Evolutionary conservation across 1,140 invertebrate species (phyloP), one percentile per base, ranked within the genome.

Genomic region (Amyelois transitella): DNA sequence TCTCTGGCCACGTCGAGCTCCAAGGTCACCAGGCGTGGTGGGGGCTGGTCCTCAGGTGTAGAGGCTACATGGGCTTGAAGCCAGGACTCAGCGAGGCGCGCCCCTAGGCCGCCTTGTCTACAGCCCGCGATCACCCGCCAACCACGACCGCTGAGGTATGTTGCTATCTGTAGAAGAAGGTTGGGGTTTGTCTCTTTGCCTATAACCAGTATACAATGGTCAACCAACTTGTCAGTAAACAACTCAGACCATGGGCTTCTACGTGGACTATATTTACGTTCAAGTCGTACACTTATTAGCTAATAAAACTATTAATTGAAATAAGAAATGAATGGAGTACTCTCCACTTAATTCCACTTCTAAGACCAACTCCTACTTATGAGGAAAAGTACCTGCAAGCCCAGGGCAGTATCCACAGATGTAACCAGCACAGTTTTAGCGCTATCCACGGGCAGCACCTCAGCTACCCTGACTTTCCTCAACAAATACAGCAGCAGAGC

Each of bases 71-170:
- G 91, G 68, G 78, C 91, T 75, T 81, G 94, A 69, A 82, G 91
- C 92, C 87, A 93, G 81, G 78, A 91, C 72, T 73, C 92, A 32
- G 75, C 91, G 55, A 92, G 66, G 58, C 91, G 78, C 43, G 90
- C 80, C 1, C 88, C 86, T 28, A 91, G 69, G 0, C 90, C 88
- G 0, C 90, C 90, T 49, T 89, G 89, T 55, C 91, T 88, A 72
- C 94, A 88, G 0, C 94, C 94, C 1, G 94, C 94, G 61, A 95
- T 95, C 5, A 96, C 94, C 0, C 93, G 90, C 75, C 93, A 94
- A 0, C 93, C 93, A 20, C 91, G 85, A 43, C 90, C 90, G 22
- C 92, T 92, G 54, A 94, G 75, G 81, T 93, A 92, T 32, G 92
- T 91, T 17, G 91, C 90, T 64, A 91, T 88, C 90, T 91, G 66